A percentile compares a stretch with the other conserved stretches of the same genome.
Conservation (phyloP, 2,797 vertebrate genomes). For the Odontamblyopus lacepedii region DNA sequence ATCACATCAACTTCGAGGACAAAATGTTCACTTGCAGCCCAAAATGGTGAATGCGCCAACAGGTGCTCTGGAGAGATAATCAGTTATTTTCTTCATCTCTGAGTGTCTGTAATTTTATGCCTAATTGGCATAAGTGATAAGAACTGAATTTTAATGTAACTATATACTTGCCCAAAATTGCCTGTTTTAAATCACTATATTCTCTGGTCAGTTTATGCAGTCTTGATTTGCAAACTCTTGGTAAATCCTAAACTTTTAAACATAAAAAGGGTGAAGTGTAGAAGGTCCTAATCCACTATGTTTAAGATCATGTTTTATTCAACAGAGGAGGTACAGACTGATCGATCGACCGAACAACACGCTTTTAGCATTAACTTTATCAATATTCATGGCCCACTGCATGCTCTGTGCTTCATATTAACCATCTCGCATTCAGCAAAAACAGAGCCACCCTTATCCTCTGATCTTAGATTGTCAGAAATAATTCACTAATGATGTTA, state of each 20-base stretch:
- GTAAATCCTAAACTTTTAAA: neutral
- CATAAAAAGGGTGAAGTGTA: neutral
- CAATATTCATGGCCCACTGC: slow-evolving; percentile 37
- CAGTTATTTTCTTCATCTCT: neutral
- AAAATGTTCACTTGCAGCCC: slow-evolving; percentile 4
- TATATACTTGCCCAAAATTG: neutral
- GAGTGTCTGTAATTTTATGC: neutral
- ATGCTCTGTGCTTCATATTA: slow-evolving; percentile 19
- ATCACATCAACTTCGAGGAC: slow-evolving; percentile 4
- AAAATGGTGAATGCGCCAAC: neutral
- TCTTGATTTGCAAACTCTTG: neutral
- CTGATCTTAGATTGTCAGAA: slow-evolving; percentile 19
- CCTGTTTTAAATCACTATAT: neutral
- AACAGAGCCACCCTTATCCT: neutral
- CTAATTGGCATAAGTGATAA: neutral
- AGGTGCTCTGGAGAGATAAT: slow-evolving; percentile 1
- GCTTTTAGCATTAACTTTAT: slow-evolving; percentile 27
- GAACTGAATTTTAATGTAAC: neutral
- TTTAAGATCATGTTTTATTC: slow-evolving; percentile 36
- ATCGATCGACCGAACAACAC: slow-evolving; percentile 22
- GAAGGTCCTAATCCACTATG: neutral
- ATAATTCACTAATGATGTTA: slow-evolving; percentile 1
- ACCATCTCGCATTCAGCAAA: slow-evolving; percentile 15
- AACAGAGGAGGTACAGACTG: slow-evolving; percentile 13
- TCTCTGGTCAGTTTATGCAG: neutral